phyloP scores from a whole-genome alignment of 2,888 invertebrate species.

The Papilio demoleus region DNA sequence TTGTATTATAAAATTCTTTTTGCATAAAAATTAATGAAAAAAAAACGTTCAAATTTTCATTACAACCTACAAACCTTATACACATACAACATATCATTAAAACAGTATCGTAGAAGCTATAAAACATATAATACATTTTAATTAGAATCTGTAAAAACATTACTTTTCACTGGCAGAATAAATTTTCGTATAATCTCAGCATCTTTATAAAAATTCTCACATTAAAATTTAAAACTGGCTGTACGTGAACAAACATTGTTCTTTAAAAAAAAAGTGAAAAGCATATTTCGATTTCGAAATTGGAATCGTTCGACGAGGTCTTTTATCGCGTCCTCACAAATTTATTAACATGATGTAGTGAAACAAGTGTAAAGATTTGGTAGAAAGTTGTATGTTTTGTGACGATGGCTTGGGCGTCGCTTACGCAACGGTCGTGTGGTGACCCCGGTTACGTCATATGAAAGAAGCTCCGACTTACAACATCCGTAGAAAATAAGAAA shows the following conservation, averaged over 20 bases:
- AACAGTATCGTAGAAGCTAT: slow-evolving; percentile 1
- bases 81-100: slow-evolving; percentile 1
- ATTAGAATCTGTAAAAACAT: not conserved
- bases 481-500: slow-evolving; percentile 68
- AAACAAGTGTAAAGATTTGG: slow-evolving; percentile 61
- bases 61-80: slow-evolving; percentile 34
- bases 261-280: slow-evolving; percentile 43
- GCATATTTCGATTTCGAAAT: slow-evolving; percentile 43
- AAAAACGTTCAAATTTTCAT: slow-evolving; percentile 51
- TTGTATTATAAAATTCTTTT: slow-evolving; percentile 80
- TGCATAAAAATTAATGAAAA: slow-evolving; percentile 77
- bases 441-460: slow-evolving; percentile 78
- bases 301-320: slow-evolving; percentile 45
- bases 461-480: slow-evolving; percentile 69
- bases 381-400: slow-evolving; percentile 76
- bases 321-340: slow-evolving; percentile 52
- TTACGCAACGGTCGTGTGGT: slow-evolving; percentile 66
- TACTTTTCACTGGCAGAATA: slow-evolving; percentile 12
- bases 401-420: slow-evolving; percentile 55
- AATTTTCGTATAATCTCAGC: slow-evolving; percentile 20
- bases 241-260: slow-evolving; percentile 33
- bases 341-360: slow-evolving; percentile 55
- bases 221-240: slow-evolving; percentile 24
- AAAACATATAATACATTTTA: not conserved
- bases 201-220: slow-evolving; percentile 21